Evolutionary conservation across 2,888 invertebrate genomes (phyloP), one percentile per base, ranked within the genome.

Genomic region (Mesorhabditis sp.): DNA sequence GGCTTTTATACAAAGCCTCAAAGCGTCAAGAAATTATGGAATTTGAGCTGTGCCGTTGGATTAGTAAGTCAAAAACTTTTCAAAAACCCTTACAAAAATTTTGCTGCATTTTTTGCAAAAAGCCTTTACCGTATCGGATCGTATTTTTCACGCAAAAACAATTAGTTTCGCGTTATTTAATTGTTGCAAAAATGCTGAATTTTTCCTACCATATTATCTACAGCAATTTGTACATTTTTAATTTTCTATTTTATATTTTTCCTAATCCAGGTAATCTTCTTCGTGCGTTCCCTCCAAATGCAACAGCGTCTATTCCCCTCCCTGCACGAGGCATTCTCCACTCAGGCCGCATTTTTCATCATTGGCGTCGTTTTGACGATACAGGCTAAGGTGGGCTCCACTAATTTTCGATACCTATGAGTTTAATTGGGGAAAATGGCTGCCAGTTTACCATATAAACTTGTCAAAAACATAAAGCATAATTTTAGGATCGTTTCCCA

Each of bases 271-370:
- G 58, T 50, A 13, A 10, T 50, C n/a, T 50, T 50, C 58, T n/a
- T 50, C 58, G 58, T 50, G 7, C 58, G 58, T n/a, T 50, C 58
- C n/a, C n/a, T 50, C 10, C 58, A 50, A 50, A 50, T 50, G 58
- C 10, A 50, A n/a, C 58, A 50, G 7, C 58, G 58, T 13, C 58
- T 50, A 13, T 50, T 50, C n/a, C 58, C 58, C 7, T 50, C 58
- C 10, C n/a, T 50, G 1, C 58, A 50, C 58, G 58, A 50, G 58
- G 58, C 58, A 13, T 50, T 50, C n/a, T 50, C 10, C 58, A 13
- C 58, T 50, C 58, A 50, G n/a, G n/a, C 58, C 7, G 58, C 58
- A 10, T 13, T 50, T n/a, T 50, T 50, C n/a, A 10, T 50, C 58
- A 50, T 50, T 50, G 58, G 58, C 10, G 10, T 50, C 58, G n/a